These are phyloP conservation scores for Taphrorychus bicolor DNA, from an alignment of 2,888 invertebrate species.

Conservation along the genomic window DNA sequence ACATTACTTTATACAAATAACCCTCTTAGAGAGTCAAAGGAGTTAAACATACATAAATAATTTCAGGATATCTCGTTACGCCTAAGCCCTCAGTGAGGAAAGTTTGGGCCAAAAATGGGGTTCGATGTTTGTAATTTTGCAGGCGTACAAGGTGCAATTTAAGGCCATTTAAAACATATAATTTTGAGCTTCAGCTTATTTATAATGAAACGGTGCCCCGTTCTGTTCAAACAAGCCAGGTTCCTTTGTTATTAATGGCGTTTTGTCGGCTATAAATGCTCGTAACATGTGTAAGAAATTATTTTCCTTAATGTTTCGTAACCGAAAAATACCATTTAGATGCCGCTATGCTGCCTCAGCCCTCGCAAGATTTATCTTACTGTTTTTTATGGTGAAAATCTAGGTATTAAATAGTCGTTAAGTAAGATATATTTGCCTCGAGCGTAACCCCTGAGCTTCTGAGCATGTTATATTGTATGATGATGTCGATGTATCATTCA, in stretches of 20 bases:
- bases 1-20: too few species aligned
- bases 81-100: conserved; percentile 14
- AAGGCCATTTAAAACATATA: conserved; percentile 39
- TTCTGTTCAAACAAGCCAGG: conserved; percentile 43
- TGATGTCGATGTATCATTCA: conserved; percentile 2
- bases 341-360: conserved; percentile 20
- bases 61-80: conserved; percentile 14
- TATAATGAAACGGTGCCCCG: conserved; percentile 43
- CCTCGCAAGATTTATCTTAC: conserved; percentile 29
- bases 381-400: conserved; percentile 29
- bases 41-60: not conserved
- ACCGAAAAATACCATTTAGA: conserved; percentile 40
- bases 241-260: conserved; percentile 44
- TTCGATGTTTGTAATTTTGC: conserved; percentile 35
- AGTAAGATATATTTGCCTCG: conserved; percentile 12
- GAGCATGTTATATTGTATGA: conserved; percentile 11
- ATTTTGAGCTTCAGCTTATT: conserved; percentile 40
- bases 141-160: conserved; percentile 33
- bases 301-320: conserved; percentile 45
- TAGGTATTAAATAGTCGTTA: conserved; percentile 23
- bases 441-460: not conserved
- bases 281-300: conserved; percentile 47
- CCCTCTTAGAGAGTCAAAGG: too few species aligned
- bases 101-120: conserved; percentile 17
- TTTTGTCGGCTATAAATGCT: conserved; percentile 44